A percentile compares a stretch with the other conserved stretches of the same genome.
Conservation (phyloP, 1,140 invertebrate species). For the Stegodyphus mimosarum region DNA sequence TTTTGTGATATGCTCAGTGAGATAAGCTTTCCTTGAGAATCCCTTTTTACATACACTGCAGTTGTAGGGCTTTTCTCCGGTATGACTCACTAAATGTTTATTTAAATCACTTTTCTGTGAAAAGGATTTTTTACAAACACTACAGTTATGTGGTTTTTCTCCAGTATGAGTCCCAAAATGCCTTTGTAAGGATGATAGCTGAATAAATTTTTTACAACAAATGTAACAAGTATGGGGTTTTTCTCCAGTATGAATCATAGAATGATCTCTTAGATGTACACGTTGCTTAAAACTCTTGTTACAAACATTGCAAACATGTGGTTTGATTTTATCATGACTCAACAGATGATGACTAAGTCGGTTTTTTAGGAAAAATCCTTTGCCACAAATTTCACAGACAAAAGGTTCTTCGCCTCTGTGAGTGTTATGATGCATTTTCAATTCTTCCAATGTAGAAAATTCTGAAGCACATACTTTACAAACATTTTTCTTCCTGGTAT, state of each 20-base stretch:
- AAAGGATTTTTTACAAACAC: constrained; percentile 65
- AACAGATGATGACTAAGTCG: background rate
- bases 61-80: constrained; percentile 29
- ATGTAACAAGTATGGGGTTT: background rate
- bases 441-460: too few species aligned
- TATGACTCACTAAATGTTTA: constrained; percentile 44
- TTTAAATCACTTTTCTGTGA: constrained; percentile 21
- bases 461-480: too few species aligned
- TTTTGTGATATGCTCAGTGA: constrained; percentile 32
- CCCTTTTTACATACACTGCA: constrained; percentile 42
- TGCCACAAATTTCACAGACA: too few species aligned
- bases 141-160: too few species aligned
- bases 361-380: background rate
- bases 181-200: background rate
- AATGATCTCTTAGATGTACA: background rate
- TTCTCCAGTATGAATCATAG: background rate
- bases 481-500: too few species aligned
- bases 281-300: background rate
- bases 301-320: background rate
- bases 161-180: background rate
- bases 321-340: background rate
- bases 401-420: too few species aligned
- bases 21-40: constrained; percentile 10
- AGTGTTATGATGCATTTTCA: too few species aligned
- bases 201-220: background rate